These are phyloP conservation scores for Chelon auratus DNA, from an alignment of 2,797 vertebrate genomes.

Conservation along the genomic window DNA sequence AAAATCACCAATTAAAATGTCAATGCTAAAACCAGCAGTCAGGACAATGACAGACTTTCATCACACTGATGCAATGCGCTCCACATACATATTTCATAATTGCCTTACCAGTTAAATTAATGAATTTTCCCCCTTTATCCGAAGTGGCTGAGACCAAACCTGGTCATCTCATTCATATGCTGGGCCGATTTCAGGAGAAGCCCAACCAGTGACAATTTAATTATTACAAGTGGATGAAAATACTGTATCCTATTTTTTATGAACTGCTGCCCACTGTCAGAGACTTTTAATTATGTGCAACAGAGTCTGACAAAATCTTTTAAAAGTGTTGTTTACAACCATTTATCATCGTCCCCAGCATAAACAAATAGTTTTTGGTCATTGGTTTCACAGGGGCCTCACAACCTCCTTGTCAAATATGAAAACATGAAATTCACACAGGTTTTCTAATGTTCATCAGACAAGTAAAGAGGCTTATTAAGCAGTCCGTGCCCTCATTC, in stretches of 20 bases:
- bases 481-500: not conserved
- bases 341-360: constrained; percentile 18
- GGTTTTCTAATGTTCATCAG: not conserved
- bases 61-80: constrained; percentile 65
- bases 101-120: constrained; percentile 75
- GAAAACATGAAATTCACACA: not conserved
- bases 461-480: not conserved
- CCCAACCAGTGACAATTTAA: constrained; percentile 48
- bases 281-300: constrained; percentile 50
- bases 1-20: constrained; percentile 83
- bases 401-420: not conserved
- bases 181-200: constrained; percentile 12
- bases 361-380: too few species aligned
- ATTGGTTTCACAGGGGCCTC: not conserved
- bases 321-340: constrained; percentile 42
- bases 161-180: constrained; percentile 55
- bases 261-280: constrained; percentile 31
- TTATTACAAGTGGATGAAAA: constrained; percentile 44
- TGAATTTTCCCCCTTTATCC: constrained; percentile 63
- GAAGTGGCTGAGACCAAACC: constrained; percentile 55
- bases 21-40: constrained; percentile 75
- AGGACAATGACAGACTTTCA: constrained; percentile 79
- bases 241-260: constrained; percentile 22
- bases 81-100: constrained; percentile 78
- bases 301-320: constrained; percentile 26